These are phyloP conservation scores for Minunthozetes semirufus DNA, from an alignment of 2,888 invertebrate genomes.

Conservation along the genomic window DNA sequence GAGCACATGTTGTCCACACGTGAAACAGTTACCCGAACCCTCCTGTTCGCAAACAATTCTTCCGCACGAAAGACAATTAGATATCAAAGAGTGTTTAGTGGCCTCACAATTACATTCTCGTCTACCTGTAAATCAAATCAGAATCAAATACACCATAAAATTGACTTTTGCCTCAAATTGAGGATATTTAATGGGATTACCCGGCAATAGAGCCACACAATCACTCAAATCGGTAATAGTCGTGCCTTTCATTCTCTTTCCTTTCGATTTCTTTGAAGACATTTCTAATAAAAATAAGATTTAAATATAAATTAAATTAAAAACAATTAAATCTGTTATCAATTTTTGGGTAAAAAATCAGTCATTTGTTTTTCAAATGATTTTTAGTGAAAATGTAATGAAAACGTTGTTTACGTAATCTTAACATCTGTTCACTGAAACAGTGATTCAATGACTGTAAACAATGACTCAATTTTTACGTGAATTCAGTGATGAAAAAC, in stretches of 20 bases:
- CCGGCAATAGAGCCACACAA: neutral
- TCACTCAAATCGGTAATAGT: neutral
- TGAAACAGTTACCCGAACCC: slow-evolving; percentile 92
- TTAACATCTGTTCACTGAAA: neutral
- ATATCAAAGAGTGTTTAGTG: slow-evolving; percentile 74
- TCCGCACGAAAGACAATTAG: slow-evolving; percentile 89
- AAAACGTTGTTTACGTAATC: neutral
- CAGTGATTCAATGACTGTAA: neutral
- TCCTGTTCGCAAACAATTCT: slow-evolving; percentile 91
- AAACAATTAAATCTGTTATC: too few species aligned
- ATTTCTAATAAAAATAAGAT: too few species aligned
- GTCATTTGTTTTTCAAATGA: neutral
- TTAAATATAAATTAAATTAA: neutral
- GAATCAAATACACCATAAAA: neutral
- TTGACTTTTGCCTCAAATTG: neutral
- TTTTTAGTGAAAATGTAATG: neutral
- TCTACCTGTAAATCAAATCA: slow-evolving; percentile 56
- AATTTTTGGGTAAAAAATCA: too few species aligned
- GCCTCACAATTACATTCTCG: slow-evolving; percentile 89
- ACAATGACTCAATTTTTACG: neutral
- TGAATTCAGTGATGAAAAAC: too few species aligned
- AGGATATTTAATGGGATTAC: neutral
- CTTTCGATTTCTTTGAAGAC: neutral
- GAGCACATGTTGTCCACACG: slow-evolving; percentile 73
- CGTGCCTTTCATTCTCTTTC: neutral